Percentiles rank a stretch among this genome's conserved stretches.
Conservation (phyloP, 2,888 invertebrate species). For the Antitype chi region DNA sequence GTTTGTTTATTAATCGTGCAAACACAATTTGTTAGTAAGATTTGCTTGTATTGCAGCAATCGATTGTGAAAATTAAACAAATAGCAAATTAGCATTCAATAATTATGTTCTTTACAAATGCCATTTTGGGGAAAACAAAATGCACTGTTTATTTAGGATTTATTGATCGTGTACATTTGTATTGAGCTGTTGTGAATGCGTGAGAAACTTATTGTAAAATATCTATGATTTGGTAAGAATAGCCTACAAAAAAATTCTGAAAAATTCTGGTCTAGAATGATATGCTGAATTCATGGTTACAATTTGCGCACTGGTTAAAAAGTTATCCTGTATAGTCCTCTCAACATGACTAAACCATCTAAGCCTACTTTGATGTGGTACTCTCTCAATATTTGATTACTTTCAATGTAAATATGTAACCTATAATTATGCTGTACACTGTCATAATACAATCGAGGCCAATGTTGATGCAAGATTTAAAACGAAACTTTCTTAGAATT, state of each 20-base stretch:
- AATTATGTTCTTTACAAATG: constrained; percentile 15
- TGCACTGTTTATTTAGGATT: not conserved
- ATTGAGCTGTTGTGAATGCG: not conserved
- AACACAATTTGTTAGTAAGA: constrained; percentile 23
- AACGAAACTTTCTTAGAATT: not conserved
- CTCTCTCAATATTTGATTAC: not conserved
- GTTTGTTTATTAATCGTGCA: constrained; percentile 34
- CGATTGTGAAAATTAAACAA: constrained; percentile 50
- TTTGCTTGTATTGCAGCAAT: constrained; percentile 37
- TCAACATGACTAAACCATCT: no score
- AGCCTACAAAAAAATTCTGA: no score
- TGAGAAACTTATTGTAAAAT: not conserved
- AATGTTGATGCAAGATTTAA: constrained; percentile 11
- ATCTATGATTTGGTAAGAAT: not conserved
- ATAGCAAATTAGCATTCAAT: constrained; percentile 11
- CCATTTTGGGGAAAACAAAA: constrained; percentile 7
- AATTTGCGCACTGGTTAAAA: no score
- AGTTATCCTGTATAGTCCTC: no score
- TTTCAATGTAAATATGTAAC: no score
- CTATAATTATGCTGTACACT: not conserved
- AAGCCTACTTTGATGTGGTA: no score
- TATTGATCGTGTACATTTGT: not conserved
- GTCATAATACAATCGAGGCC: not conserved
- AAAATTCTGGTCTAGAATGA: no score
- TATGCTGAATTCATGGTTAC: no score